Evolutionary conservation across 2,888 invertebrate species (phyloP), one percentile per base, ranked within the genome.

Genomic region (Lasiommata megera): DNA sequence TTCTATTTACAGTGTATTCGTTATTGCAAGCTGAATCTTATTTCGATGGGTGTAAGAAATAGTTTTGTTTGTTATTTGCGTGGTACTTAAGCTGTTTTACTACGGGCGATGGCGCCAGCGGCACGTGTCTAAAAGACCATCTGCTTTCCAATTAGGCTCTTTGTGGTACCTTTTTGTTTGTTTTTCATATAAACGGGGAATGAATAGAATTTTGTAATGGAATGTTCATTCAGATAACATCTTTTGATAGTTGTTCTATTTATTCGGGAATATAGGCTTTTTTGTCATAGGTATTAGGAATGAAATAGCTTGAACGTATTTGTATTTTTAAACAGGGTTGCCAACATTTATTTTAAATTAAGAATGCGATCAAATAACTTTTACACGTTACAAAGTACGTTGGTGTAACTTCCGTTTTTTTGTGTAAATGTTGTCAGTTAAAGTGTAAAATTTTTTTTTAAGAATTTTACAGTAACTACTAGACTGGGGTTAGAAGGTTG

Each of bases 61-160:
- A 43, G 23, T 52, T 59, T 58, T 48, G 8, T 14, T 29, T 38
- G 17, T 31, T 12, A 31, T 16, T 16, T 29, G 17, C 44, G 16
- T 18, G 18, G 41, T 6, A 28, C 11, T 28, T 48, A 46, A 37
- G 56, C 9, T 58, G 62, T 61, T 64, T 62, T 63, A 66, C 40
- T 11, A 31, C 14, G 9, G 7, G 17, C 14, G 23, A 41, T 70
- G 74, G 74, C 71, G 70, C 70, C 68, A 68, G 54, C 48, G 76
- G 81, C 82, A 82, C 83, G 82, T 77, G 83, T 71, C 60, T 64
- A 64, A 66, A 66, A 64, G 69, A 61, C 71, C 84, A 82, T 79
- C 82, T 82, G 84, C 76, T 70, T 72, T 68, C 67, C 77, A 80
- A 82, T 82, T 80, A 80, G 74, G 66, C 62, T 58, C 67, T 67